Conservation (phyloP, 2,113 vertebrate species). For the Melanerpes aurifrons region DNA sequence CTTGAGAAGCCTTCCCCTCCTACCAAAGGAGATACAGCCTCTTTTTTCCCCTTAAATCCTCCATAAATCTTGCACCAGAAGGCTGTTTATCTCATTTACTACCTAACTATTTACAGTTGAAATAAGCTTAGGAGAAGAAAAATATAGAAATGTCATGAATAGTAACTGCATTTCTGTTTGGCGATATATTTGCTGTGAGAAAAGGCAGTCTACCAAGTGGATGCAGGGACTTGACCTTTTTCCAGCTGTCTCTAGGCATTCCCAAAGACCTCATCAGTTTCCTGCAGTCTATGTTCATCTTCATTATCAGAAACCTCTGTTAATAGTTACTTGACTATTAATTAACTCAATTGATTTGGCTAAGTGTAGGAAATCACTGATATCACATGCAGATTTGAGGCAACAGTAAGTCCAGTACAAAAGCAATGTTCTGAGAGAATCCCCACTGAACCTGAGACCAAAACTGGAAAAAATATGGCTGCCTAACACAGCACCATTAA, state of each 20-base stretch:
- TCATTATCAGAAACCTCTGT: neutral
- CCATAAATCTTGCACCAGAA: conserved; percentile 49
- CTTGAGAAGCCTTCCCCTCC: too few relatives aligned
- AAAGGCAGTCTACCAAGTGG: neutral
- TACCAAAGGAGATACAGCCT: too few relatives aligned
- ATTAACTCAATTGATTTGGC: neutral
- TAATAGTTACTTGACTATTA: neutral
- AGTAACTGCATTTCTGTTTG: conserved; percentile 37
- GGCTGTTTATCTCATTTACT: conserved; percentile 54
- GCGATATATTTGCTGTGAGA: neutral
- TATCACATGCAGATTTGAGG: neutral
- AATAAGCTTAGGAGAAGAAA: conserved; percentile 37
- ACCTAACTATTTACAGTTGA: conserved; percentile 33
- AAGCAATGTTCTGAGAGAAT: neutral
- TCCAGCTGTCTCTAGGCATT: neutral
- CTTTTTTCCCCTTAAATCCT: too few relatives aligned
- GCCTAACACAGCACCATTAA: neutral
- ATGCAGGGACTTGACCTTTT: neutral
- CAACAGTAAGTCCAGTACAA: neutral
- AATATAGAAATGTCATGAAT: conserved; percentile 43
- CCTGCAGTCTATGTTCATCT: neutral
- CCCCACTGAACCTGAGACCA: neutral
- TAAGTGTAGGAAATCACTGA: neutral
- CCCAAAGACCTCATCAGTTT: neutral
- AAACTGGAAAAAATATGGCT: neutral